Evolutionary conservation across 1,140 invertebrate species (phyloP), one percentile per base, ranked within the genome.

Genomic region (Drosophila equinoxialis): DNA sequence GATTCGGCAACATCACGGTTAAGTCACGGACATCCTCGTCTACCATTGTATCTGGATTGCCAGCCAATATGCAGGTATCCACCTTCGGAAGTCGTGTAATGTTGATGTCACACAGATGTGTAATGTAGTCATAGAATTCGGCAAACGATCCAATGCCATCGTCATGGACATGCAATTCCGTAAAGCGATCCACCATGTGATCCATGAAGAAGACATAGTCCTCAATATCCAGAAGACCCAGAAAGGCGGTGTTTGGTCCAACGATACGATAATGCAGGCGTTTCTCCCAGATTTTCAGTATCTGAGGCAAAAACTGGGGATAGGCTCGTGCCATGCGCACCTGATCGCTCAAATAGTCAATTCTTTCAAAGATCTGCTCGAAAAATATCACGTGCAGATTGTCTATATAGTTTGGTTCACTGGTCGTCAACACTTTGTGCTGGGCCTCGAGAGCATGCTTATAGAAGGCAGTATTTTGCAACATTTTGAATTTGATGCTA

Each of bases 171-270:
- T 89, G 84, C 48, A 89, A 60, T 45, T 89, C 84, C 0, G 66
- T 81, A 17, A 89, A 89, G 13, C 62, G 66, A 3, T 48, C 45
- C 13, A 69, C 48, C 85, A 90, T 89, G n/a, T 90, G 58, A 4
- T 77, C 69, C 84, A 89, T 89, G 14, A 89, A 89, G 65, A 89
- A 90, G 0, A 81, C 80, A 60, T 89, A 89, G 14, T 89, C 85
- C 37, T 89, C 85, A 30, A 89, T 84, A 62, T 81, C 74, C 5
- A 89, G 71, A 3, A 81, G 55, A 1, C 68, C 57, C 41, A 89
- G 6, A 6, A 78, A 89, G 0, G 65, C 45, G 1, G 80, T 89
- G 2, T 89, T 89, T 1, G 84, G 84, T 2, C 84, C 84, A 0
- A 84, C 51, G 7, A 83, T 67, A 17, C 79, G 60, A 11, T 74